These are phyloP conservation scores for Drosophila yooni DNA, from an alignment of 2,888 invertebrate species.

Conservation along the genomic window DNA sequence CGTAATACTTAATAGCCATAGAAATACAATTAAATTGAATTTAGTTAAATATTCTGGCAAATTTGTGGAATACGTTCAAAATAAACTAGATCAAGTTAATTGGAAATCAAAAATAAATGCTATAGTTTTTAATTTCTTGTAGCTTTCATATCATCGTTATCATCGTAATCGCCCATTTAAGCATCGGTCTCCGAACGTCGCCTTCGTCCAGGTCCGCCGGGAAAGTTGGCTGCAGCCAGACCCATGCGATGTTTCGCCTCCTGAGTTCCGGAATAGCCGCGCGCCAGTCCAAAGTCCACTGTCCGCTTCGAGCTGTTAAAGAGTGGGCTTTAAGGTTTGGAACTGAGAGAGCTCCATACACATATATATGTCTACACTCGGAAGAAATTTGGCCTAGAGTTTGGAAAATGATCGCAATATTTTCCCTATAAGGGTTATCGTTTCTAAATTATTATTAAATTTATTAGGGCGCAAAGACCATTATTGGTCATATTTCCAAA, in stretches of 20 bases:
- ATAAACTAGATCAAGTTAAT: constrained; percentile 14
- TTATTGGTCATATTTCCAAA: background rate
- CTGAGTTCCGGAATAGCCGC: constrained; percentile 95
- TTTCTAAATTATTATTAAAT: background rate
- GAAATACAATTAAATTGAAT: constrained; percentile 16
- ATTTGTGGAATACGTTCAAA: constrained; percentile 18
- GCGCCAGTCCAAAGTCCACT: constrained; percentile 93
- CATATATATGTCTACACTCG: background rate
- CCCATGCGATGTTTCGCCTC: constrained; percentile 97
- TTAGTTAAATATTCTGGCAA: constrained; percentile 19
- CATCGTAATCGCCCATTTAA: constrained; percentile 59
- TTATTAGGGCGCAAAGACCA: too few species aligned
- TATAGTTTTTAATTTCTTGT: constrained; percentile 13
- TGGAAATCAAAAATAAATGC: constrained; percentile 10
- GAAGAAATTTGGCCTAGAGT: background rate
- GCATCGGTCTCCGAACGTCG: constrained; percentile 88
- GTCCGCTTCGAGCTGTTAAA: constrained; percentile 88
- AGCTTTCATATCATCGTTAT: constrained; percentile 39
- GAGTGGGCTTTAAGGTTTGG: background rate
- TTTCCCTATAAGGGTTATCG: background rate
- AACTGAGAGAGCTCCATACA: background rate
- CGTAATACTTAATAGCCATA: constrained; percentile 26
- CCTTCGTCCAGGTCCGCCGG: constrained; percentile 95
- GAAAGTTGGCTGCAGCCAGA: constrained; percentile 94
- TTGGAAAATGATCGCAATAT: background rate